These are phyloP conservation scores for Molanna angustata DNA, from an alignment of 2,888 invertebrate species.

Conservation along the genomic window DNA sequence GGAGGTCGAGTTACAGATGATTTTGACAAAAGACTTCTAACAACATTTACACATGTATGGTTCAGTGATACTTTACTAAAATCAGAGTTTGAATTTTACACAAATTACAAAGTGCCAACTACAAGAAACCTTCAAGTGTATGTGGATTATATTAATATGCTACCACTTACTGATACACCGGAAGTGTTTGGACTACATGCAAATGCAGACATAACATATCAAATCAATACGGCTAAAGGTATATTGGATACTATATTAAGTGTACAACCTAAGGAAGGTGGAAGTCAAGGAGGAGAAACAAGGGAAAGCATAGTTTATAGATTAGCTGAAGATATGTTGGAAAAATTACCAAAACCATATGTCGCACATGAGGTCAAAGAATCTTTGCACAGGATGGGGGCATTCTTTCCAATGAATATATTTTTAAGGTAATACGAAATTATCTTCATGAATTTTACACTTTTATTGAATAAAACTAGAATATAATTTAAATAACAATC, in stretches of 20 bases:
- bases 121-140: slow-evolving; percentile 78
- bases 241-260: slow-evolving; percentile 92
- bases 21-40: slow-evolving; percentile 90
- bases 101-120: slow-evolving; percentile 87
- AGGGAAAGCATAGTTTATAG: slow-evolving; percentile 90
- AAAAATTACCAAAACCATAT: slow-evolving; percentile 75
- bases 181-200: slow-evolving; percentile 96
- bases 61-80: slow-evolving; percentile 87
- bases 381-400: slow-evolving; percentile 86
- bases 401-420: slow-evolving; percentile 92
- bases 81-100: slow-evolving; percentile 90
- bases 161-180: slow-evolving; percentile 85
- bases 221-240: slow-evolving; percentile 92
- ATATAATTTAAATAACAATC: background rate
- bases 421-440: slow-evolving; percentile 63
- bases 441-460: background rate
- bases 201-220: slow-evolving; percentile 97
- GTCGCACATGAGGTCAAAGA: slow-evolving; percentile 88
- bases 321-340: slow-evolving; percentile 89
- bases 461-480: background rate
- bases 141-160: slow-evolving; percentile 80
- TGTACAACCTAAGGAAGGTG: slow-evolving; percentile 97
- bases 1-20: slow-evolving; percentile 96
- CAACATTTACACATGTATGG: slow-evolving; percentile 94
- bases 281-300: slow-evolving; percentile 86